Evolutionary conservation across 1,140 invertebrate genomes (phyloP), one percentile per base, ranked within the genome.

Genomic region (Lordiphosa collinella): DNA sequence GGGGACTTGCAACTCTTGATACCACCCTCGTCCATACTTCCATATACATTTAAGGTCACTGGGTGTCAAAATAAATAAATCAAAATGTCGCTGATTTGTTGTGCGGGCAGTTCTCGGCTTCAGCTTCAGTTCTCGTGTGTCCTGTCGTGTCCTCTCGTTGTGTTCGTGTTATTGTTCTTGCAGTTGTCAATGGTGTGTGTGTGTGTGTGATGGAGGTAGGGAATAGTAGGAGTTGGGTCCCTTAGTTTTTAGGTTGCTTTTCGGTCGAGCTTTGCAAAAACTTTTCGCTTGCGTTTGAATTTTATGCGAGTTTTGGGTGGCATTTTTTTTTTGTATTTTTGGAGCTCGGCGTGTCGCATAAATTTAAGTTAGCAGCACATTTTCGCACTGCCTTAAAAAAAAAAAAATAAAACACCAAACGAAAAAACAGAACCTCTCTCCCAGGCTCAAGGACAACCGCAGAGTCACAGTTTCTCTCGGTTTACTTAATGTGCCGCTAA

Each of bases 401-500:
- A 13, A 9, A 29, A 12, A 44, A 13, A 9, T 13, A 12, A 44
- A 44, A 29, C 12, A 4, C n/a, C 4, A 41, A 5, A 43, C n/a
- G 22, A 12, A 29, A 5, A 3, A 9, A 8, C 22, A 8, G 22
- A 13, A 44, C 16, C 22, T 13, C 25, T 18, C n/a, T 10, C 43
- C 29, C 25, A 32, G 58, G 56, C 47, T 82, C 78, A 82, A 82
- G 78, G 78, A 82, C 78, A 84, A 68, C 78, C 78, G 50, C 78
- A 82, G 68, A 82, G 76, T 78, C 78, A 71, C 67, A 82, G 72
- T 72, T 72, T 60, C 75, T 60, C 75, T 84, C 54, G 78, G 78
- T 84, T 82, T 84, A 78, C 72, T 84, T 84, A 84, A 82, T 82
- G 78, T 68, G 63, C 78, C 72, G 62, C 78, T 82, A 84, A 82